A percentile compares a stretch with the other conserved stretches of the same genome.
These are phyloP conservation scores for Coendou prehensilis DNA, from an alignment of 2,797 vertebrate genomes.

Conservation along the genomic window DNA sequence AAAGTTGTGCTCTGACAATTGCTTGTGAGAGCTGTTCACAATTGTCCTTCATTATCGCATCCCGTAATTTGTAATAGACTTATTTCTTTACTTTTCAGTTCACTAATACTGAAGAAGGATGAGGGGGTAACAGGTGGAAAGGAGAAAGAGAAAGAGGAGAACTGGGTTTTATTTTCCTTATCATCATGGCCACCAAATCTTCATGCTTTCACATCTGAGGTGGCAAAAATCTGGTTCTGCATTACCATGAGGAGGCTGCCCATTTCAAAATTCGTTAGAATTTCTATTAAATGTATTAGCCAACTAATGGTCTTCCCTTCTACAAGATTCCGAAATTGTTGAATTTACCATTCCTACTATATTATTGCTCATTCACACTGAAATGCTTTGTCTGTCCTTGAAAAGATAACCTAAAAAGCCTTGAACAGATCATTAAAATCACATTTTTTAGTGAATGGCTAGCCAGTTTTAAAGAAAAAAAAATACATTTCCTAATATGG, in stretches of 20 bases:
- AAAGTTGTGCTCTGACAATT: not conserved
- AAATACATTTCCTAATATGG: not conserved
- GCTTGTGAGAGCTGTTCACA: not conserved
- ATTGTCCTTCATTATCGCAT: not conserved
- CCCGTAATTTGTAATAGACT: not conserved
- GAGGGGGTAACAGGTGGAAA: not conserved
- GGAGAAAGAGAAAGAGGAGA: not conserved
- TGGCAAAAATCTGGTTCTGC: not conserved
- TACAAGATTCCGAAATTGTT: not conserved
- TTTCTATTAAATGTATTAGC: not conserved
- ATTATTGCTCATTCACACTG: not conserved
- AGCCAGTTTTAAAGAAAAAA: slow-evolving; percentile 23
- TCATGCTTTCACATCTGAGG: not conserved
- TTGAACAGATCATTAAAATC: slow-evolving; percentile 24
- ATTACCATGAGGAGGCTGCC: not conserved
- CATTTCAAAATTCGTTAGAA: not conserved
- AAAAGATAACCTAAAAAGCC: not conserved
- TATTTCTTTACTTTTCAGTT: not conserved
- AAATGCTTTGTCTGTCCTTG: not conserved
- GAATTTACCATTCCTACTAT: not conserved
- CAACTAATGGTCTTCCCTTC: not conserved
- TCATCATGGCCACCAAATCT: not conserved
- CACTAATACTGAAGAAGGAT: not conserved
- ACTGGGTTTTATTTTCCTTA: not conserved
- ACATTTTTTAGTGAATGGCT: not conserved